Evolutionary conservation across 2,797 vertebrate species (phyloP).

Genomic region (Phataginus tetradactyla): DNA sequence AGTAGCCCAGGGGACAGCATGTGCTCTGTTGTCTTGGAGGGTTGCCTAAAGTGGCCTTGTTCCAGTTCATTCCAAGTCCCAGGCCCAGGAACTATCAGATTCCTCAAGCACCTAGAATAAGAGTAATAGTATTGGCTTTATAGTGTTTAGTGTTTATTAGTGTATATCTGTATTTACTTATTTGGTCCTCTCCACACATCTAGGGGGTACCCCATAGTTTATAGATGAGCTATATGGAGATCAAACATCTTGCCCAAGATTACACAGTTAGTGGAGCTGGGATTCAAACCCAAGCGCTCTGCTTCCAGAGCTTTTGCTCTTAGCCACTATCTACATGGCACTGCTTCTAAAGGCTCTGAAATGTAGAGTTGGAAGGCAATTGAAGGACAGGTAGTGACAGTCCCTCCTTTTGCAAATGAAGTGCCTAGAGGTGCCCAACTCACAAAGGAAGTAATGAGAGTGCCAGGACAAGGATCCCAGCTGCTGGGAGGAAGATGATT

Average conservation of each 20-base stretch:
- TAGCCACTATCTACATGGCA: background rate
- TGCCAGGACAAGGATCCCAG: background rate
- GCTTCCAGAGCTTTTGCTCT: background rate
- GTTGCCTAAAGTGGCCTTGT: background rate
- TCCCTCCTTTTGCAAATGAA: background rate
- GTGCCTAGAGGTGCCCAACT: background rate
- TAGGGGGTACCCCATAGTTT: background rate
- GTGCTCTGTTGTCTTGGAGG: background rate
- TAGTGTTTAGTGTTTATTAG: slow-evolving; percentile 20
- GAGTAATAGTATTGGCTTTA: background rate
- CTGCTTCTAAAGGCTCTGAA: background rate
- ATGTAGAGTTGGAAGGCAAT: background rate
- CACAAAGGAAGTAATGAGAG: background rate
- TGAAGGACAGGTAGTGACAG: background rate
- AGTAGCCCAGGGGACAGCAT: background rate
- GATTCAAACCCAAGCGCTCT: slow-evolving; percentile 11
- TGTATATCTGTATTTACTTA: background rate
- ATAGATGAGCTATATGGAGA: background rate
- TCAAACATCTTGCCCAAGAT: slow-evolving; percentile 16
- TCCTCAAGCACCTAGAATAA: background rate
- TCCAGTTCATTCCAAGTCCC: background rate
- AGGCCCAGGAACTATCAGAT: background rate
- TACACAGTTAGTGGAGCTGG: background rate
- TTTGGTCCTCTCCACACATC: background rate
- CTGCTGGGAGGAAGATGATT: background rate